Conservation (phyloP, 2,113 vertebrate species). For the Ceyx melanurus region DNA sequence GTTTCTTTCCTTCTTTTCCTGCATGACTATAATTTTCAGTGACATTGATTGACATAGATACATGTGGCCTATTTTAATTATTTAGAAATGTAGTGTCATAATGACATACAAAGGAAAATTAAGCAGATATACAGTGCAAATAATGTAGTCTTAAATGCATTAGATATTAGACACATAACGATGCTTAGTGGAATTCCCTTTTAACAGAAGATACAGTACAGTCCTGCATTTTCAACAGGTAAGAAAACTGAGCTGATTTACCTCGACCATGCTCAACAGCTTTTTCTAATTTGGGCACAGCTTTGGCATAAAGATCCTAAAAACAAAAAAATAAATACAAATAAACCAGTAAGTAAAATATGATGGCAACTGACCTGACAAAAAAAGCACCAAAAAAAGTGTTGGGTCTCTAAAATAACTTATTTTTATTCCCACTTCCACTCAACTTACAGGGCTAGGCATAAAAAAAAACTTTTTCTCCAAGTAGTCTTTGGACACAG, state of each 20-base stretch:
- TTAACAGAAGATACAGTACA: background rate
- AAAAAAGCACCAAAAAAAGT: background rate
- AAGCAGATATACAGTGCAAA: background rate
- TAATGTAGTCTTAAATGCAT: background rate
- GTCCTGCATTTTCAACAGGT: background rate
- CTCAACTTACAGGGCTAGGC: background rate
- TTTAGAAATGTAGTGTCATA: background rate
- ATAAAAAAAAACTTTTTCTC: background rate
- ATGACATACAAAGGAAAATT: background rate
- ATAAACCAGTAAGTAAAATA: background rate
- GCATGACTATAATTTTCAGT: background rate
- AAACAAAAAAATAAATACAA: slow-evolving; percentile 15
- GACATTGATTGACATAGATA: background rate
- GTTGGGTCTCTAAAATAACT: background rate
- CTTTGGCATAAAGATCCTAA: slow-evolving; percentile 79
- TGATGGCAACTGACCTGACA: background rate
- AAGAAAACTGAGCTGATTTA: slow-evolving; percentile 72
- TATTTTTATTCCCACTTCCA: background rate
- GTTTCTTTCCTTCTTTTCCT: background rate
- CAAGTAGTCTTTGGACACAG: background rate
- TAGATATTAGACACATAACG: background rate
- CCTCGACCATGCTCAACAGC: slow-evolving; percentile 80
- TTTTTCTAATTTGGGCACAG: slow-evolving; percentile 79
- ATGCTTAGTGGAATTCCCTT: background rate
- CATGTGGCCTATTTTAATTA: background rate